A percentile compares a stretch with the other conserved stretches of the same genome.
Conservation (phyloP, 1,140 invertebrate species). For the Drosophila mojavensis region DNA sequence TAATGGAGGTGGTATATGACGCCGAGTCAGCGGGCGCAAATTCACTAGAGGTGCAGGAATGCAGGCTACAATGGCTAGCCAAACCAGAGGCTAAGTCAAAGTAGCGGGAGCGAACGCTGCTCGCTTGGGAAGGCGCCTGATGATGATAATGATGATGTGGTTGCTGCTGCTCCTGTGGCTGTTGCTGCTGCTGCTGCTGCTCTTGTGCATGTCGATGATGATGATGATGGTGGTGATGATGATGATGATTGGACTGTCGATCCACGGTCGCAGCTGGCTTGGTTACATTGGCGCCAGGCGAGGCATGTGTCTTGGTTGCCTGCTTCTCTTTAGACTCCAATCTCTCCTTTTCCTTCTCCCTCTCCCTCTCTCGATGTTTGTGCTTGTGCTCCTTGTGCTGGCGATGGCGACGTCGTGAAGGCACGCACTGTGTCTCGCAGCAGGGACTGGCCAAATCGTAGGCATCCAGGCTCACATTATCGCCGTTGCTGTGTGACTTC, state of each 20-base stretch:
- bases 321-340: slow-evolving; percentile 71
- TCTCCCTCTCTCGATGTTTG: slow-evolving; percentile 80
- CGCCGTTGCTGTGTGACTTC: slow-evolving; percentile 82
- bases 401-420: slow-evolving; percentile 86
- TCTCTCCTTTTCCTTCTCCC: slow-evolving; percentile 69
- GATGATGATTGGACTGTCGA: neutral
- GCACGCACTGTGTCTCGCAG: slow-evolving; percentile 92
- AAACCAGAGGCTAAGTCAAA: slow-evolving; percentile 87
- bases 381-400: slow-evolving; percentile 87
- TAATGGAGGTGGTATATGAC: slow-evolving; percentile 92
- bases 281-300: slow-evolving; percentile 54
- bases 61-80: slow-evolving; percentile 91
- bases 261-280: neutral
- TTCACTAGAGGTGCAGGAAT: slow-evolving; percentile 91
- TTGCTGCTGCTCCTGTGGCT: slow-evolving; percentile 35
- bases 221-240: neutral
- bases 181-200: slow-evolving; percentile 9
- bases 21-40: slow-evolving; percentile 88
- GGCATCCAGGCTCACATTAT: slow-evolving; percentile 91
- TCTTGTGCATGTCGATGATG: slow-evolving; percentile 2
- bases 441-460: slow-evolving; percentile 93
- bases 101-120: slow-evolving; percentile 81
- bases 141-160: slow-evolving; percentile 53
- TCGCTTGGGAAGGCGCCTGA: slow-evolving; percentile 57
- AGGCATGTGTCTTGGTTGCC: slow-evolving; percentile 79